A percentile compares a stretch with the other conserved stretches of the same genome.
Conservation (phyloP, 2,113 vertebrate species). For the Tautogolabrus adspersus region DNA sequence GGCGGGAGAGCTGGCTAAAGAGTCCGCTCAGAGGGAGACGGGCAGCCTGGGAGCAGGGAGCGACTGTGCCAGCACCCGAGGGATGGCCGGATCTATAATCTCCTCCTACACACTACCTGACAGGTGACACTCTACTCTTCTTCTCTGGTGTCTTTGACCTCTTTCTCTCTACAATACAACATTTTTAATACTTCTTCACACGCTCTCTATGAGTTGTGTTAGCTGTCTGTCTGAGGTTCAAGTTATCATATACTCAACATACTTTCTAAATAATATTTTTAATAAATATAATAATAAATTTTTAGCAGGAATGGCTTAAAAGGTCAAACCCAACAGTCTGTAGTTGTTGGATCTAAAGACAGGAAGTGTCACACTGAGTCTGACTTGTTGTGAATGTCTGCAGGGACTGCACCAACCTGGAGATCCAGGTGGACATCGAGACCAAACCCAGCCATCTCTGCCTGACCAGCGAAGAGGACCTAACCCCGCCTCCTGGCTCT, state of each 20-base stretch:
- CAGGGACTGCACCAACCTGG: slow-evolving; percentile 98
- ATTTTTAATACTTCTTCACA: no score
- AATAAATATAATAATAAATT: no score
- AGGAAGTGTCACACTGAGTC: not conserved
- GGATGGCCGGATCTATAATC: slow-evolving; percentile 99
- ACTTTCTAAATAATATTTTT: no score
- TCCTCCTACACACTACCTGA: slow-evolving; percentile 98
- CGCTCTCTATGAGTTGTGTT: no score
- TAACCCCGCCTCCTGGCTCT: slow-evolving; percentile 85
- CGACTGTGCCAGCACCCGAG: slow-evolving; percentile 96
- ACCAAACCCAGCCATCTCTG: slow-evolving; percentile 97
- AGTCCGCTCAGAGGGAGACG: slow-evolving; percentile 91
- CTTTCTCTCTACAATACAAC: no score
- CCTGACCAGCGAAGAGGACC: slow-evolving; percentile 95
- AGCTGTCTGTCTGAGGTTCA: not conserved
- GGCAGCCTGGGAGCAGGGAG: slow-evolving; percentile 95
- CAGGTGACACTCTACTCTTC: slow-evolving; percentile 83
- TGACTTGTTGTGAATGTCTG: not conserved
- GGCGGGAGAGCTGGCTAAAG: slow-evolving; percentile 91
- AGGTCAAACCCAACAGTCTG: no score
- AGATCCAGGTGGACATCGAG: slow-evolving; percentile 99
- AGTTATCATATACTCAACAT: no score
- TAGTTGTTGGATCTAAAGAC: no score
- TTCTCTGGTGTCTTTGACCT: not conserved
- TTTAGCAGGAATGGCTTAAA: no score